phyloP scores from a whole-genome alignment of 2,113 vertebrate species.

The Rhegmatorhina hoffmannsi region DNA sequence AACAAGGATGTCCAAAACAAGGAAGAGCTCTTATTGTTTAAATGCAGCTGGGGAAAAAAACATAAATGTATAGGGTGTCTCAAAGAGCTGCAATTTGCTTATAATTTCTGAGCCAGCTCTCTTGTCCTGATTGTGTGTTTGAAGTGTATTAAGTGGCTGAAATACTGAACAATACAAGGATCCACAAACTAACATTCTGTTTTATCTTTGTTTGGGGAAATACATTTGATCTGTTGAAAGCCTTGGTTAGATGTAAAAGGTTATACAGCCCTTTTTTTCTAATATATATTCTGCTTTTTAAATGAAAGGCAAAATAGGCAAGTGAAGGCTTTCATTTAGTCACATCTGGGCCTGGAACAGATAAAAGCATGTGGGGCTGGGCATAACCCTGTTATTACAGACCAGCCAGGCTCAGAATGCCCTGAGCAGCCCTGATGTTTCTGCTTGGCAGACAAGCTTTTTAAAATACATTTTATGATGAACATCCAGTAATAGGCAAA shows the following conservation, averaged over 20 bases:
- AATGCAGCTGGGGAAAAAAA: background rate
- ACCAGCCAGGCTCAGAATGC: background rate
- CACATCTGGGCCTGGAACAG: background rate
- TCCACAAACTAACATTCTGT: slow-evolving; percentile 39
- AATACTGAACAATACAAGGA: slow-evolving; percentile 29
- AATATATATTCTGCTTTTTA: background rate
- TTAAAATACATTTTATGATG: background rate
- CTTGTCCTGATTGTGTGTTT: slow-evolving; percentile 8
- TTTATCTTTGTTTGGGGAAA: slow-evolving; percentile 59
- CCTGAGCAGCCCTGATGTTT: background rate
- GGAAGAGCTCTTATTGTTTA: slow-evolving; percentile 1
- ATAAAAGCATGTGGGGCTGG: background rate
- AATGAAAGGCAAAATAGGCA: background rate
- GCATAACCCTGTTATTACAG: background rate
- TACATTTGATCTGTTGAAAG: slow-evolving; percentile 46
- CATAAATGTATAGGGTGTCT: background rate
- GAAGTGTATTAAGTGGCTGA: slow-evolving; percentile 45
- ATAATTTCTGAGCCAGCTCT: slow-evolving; percentile 31
- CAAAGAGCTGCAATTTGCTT: slow-evolving; percentile 17
- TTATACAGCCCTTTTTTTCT: background rate
- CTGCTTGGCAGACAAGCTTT: background rate
- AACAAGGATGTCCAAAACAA: slow-evolving; percentile 9
- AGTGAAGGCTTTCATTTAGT: slow-evolving; percentile 16
- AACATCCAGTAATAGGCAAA: background rate
- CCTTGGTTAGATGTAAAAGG: background rate